phyloP scores from a whole-genome alignment of 2,113 vertebrate genomes.

The Podocnemis expansa region DNA sequence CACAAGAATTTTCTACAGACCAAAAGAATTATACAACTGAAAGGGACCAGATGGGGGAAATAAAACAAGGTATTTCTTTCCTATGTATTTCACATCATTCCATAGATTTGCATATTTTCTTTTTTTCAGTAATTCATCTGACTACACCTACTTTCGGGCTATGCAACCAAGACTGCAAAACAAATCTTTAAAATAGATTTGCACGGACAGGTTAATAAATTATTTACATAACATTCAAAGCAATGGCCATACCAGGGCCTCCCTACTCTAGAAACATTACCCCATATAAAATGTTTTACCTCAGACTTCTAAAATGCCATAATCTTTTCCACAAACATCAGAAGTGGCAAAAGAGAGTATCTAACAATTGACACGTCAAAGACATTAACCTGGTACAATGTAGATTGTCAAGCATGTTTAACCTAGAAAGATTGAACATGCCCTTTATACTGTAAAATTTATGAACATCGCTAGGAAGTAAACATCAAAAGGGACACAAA shows the following conservation, averaged over 20 bases:
- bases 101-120: not conserved
- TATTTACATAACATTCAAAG: not conserved
- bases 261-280: not conserved
- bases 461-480: not conserved
- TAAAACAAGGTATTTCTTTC: not conserved
- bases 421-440: not conserved
- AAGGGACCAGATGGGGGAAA: fast-evolving
- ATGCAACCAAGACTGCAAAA: not conserved
- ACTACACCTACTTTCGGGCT: not conserved
- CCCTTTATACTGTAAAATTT: not conserved
- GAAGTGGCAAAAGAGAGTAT: not conserved
- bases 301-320: not conserved
- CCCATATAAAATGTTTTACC: not conserved
- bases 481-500: not conserved
- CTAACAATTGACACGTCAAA: not conserved
- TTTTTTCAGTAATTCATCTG: not conserved
- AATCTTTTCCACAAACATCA: not conserved
- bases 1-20: not conserved
- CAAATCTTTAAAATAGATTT: not conserved
- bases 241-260: not conserved
- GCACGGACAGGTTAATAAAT: not conserved
- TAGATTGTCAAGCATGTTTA: not conserved
- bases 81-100: not conserved
- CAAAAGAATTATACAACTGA: not conserved
- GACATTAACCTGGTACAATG: not conserved